Evolutionary conservation across 2,888 invertebrate genomes (phyloP), one percentile per base, ranked within the genome.

Genomic region (Tyria jacobaeae): DNA sequence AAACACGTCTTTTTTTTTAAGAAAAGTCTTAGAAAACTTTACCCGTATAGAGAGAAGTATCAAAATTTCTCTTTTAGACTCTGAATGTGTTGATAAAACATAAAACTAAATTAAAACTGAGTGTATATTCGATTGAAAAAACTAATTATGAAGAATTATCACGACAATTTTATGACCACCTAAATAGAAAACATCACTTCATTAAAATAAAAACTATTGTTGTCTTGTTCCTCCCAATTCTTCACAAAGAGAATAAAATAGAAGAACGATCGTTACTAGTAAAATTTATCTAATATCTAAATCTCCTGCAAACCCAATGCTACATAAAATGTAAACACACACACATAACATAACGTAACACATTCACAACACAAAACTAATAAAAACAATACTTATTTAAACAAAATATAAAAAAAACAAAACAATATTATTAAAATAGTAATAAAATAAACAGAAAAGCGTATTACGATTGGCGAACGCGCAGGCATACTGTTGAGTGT

Each of bases 381-480:
- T 15, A n/a, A 34, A 59, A 59, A 3, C 17, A 10, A 35, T 31
- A 52, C n/a, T 4, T 49, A 60, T 54, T 50, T 51, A 56, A 4
- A 5, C 34, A 24, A 21, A 51, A 37, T 51, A 21, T 15, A 17
- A 14, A 51, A 57, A 41, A 37, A 59, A 55, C 59, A 47, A 7
- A 41, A 63, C 62, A 63, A 31, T 6, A 31, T 47, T 34, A 24
- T 51, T 53, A 62, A 57, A 54, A 21, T 21, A 31, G 44, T 49
- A 27, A 47, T 62, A 57, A 47, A 39, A 48, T 56, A 51, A 44
- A 24, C 52, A 14, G 21, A 37, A 50, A 51, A 53, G 71, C 61
- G 73, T 62, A 61, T 75, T 70, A 35, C 34, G 21, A 60, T 51
- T 58, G 60, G 35, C 75, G 73, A 70, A 56, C 15, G 39, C 73